These are phyloP conservation scores for Cardiocondyla obscurior DNA, from an alignment of 1,140 invertebrate species.

Conservation along the genomic window DNA sequence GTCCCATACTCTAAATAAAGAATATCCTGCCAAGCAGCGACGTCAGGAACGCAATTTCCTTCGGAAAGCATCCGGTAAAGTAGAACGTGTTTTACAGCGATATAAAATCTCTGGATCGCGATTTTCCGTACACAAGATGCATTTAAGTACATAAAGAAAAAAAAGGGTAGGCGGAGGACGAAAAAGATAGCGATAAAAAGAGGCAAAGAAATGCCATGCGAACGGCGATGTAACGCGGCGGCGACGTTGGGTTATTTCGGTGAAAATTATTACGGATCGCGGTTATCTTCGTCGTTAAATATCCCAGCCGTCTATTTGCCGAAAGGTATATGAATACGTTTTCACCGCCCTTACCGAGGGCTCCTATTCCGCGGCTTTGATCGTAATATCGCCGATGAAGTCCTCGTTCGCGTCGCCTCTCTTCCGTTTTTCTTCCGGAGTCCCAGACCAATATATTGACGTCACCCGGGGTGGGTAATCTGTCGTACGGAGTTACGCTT, in stretches of 20 bases:
- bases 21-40: constrained; percentile 14
- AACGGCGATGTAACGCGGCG: not conserved
- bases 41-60: constrained; percentile 39
- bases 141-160: constrained; percentile 15
- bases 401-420: not conserved
- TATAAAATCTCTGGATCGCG: constrained; percentile 9
- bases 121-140: not conserved
- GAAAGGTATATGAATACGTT: constrained; percentile 7
- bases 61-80: constrained; percentile 13
- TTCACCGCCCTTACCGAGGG: not conserved
- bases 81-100: not conserved
- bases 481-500: constrained; percentile 54
- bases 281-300: not conserved
- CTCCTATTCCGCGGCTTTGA: constrained; percentile 1
- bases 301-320: constrained; percentile 33
- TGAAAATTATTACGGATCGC: constrained; percentile 31
- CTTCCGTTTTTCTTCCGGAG: constrained; percentile 35
- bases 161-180: not conserved
- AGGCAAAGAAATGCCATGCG: not conserved
- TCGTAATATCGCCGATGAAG: constrained; percentile 34
- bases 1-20: not conserved
- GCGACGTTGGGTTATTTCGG: not conserved
- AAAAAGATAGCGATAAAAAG: no score
- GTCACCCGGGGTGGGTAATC: constrained; percentile 30
- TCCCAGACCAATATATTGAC: constrained; percentile 55